Evolutionary conservation across 2,113 vertebrate species (phyloP).

Genomic region (Xiphophorus maculatus): DNA sequence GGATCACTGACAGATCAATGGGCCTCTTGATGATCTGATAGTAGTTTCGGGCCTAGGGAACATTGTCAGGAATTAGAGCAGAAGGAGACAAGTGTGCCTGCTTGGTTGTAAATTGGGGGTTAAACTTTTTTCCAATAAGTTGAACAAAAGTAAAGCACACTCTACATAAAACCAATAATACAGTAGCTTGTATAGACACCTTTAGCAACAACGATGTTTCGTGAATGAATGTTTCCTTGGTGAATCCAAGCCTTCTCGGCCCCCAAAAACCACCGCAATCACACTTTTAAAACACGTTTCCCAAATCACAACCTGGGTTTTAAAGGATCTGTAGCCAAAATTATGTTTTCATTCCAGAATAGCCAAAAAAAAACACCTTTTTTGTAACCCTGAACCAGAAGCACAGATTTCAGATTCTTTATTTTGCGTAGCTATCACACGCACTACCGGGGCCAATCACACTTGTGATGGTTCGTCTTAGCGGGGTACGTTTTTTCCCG

Average conservation of each 20-base stretch:
- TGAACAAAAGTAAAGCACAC: neutral
- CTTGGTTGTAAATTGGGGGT: neutral
- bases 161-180: neutral
- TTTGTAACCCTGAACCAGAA: no score
- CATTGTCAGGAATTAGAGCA: conserved; percentile 27
- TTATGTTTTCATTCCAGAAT: no score
- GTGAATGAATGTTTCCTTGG: no score
- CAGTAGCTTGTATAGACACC: no score
- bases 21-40: conserved; percentile 96
- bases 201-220: neutral
- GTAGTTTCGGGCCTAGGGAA: conserved; percentile 88
- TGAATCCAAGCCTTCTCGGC: no score
- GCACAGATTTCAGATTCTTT: neutral
- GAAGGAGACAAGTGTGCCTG: neutral
- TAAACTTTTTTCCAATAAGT: conserved; percentile 4
- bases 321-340: no score
- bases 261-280: no score
- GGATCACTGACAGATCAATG: conserved; percentile 88
- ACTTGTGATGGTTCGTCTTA: neutral
- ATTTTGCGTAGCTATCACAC: neutral
- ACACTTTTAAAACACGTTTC: no score
- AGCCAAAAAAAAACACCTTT: no score
- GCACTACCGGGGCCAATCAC: neutral
- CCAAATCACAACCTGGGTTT: no score
- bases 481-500: neutral